These are phyloP conservation scores for Macroteleia sp. DNA, from an alignment of 2,888 invertebrate genomes.

Conservation along the genomic window DNA sequence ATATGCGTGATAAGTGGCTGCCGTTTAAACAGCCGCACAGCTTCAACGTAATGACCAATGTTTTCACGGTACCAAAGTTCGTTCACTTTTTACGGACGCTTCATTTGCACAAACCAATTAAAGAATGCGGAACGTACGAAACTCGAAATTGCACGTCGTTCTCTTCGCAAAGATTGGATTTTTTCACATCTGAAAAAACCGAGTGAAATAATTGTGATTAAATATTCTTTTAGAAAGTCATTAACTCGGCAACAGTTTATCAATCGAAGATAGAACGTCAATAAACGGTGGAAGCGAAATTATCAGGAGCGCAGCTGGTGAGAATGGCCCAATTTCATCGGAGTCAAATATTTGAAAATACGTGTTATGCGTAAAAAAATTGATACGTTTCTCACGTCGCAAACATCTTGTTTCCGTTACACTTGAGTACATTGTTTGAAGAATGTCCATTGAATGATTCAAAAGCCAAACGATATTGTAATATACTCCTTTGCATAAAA, in stretches of 20 bases:
- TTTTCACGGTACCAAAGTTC: conserved; percentile 53
- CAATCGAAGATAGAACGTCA: no score
- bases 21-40: conserved; percentile 30
- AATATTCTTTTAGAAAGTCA: not conserved
- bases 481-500: conserved; percentile 70
- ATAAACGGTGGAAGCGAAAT: no score
- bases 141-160: conserved; percentile 24
- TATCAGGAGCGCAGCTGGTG: not conserved
- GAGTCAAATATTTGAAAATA: conserved; percentile 20
- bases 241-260: not conserved
- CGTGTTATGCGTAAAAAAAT: conserved; percentile 1
- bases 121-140: conserved; percentile 28
- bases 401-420: conserved; percentile 57
- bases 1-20: conserved; percentile 56
- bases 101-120: conserved; percentile 55
- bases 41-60: conserved; percentile 49
- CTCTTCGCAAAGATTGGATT: conserved; percentile 8
- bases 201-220: conserved; percentile 7
- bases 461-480: conserved; percentile 73
- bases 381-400: conserved; percentile 42
- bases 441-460: conserved; percentile 49
- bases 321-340: conserved; percentile 8
- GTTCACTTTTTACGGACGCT: conserved; percentile 42
- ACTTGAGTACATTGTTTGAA: conserved; percentile 40
- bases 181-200: not conserved